Conservation (phyloP, 2,888 invertebrate species). For the Amphipyra berbera region DNA sequence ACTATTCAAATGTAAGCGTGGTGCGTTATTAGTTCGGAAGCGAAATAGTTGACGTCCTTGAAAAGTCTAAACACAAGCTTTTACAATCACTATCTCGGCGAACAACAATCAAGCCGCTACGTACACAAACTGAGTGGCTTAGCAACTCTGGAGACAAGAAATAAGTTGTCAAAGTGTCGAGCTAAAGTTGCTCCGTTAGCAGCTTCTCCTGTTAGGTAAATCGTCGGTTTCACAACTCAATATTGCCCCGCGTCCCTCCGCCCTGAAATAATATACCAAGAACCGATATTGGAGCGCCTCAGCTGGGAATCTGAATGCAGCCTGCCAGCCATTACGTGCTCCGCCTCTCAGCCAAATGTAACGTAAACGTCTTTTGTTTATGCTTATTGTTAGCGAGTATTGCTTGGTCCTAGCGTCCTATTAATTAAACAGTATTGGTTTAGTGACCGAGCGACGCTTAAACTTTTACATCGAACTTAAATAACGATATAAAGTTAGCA, state of each 20-base stretch:
- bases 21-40: conserved; percentile 43
- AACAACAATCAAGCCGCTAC: conserved; percentile 79
- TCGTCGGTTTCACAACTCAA: conserved; percentile 88
- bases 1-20: conserved; percentile 35
- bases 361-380: conserved; percentile 83
- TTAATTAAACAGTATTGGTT: conserved; percentile 63
- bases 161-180: conserved; percentile 89
- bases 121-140: conserved; percentile 84
- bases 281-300: conserved; percentile 82
- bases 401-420: conserved; percentile 57
- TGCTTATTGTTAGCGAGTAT: conserved; percentile 72
- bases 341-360: conserved; percentile 76
- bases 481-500: conserved; percentile 10
- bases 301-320: conserved; percentile 80
- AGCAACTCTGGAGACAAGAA: conserved; percentile 85
- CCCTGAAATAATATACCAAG: conserved; percentile 86
- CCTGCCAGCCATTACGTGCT: conserved; percentile 74
- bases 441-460: conserved; percentile 2
- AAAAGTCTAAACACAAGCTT: conserved; percentile 52
- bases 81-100: conserved; percentile 67
- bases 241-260: conserved; percentile 78
- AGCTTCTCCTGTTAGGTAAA: conserved; percentile 86
- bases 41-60: conserved; percentile 46
- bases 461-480: conserved; percentile 2
- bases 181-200: conserved; percentile 85